Base-by-base conservation (phyloP, 2,888 invertebrate genomes). In the Scaptomyza flava region DNA sequence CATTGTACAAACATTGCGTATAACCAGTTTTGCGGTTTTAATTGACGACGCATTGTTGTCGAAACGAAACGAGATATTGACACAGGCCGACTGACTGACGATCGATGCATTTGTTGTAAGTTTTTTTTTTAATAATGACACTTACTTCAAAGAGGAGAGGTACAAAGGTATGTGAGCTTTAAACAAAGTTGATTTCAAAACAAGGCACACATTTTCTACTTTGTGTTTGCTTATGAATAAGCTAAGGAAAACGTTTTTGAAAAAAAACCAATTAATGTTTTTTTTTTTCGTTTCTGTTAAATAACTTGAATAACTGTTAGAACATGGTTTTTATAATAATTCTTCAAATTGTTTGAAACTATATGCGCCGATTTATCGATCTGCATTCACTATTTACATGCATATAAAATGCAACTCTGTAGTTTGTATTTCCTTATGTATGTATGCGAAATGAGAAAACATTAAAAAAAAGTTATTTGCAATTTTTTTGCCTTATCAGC, bases 11-110 rank as follows among this genome's bases (percentile, higher is more conserved):
- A 53, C 23, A 72, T 64, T 57, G 52, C 46, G 11, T 38, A 51
- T 53, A 79, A 79, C 79, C 83, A 66, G 79, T 63, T 63, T 79
- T 82, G 77, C 62, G 67, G 79, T 72, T 76, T 79, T 76, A 72
- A 82, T 82, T 79, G 76, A 64, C 62, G 64, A 56, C 46, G 63
- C 56, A 59, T 53, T 79, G 62, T 43, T 62, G 68, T 63, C 48
- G 34, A 36, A 46, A 30, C 48, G 41, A 36, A 46, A 30, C 66
- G 46, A 67, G 68, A 57, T 67, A 67, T 67, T 58, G 67, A 67
- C 68, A 67, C 66, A 58, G 63, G 31, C 51, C 51, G 34, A 43
- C 45, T 45, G 53, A 34, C 59, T 33, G 52, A 42, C 34, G 30
- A 47, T 63, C 38, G 64, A 38, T 64, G 66, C 51, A 50, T 51